Evolutionary conservation across 2,797 vertebrate genomes (phyloP).

Genomic region (Bradypodion pumilum): DNA sequence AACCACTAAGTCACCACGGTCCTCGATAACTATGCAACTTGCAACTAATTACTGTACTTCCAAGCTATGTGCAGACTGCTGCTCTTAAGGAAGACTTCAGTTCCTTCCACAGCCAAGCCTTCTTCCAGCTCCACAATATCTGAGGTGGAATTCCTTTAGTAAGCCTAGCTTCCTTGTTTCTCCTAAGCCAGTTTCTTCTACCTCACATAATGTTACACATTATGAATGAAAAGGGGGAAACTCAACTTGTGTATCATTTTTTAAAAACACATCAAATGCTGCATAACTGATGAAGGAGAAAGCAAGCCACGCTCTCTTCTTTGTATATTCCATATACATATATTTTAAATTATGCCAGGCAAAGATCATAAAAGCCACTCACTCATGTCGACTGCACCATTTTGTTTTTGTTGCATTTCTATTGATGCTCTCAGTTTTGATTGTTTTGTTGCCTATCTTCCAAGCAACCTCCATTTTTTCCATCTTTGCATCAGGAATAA

Average conservation of each 20-base stretch:
- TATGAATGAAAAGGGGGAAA: background rate
- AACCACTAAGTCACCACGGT: no score
- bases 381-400: slow-evolving; percentile 64
- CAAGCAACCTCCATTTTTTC: slow-evolving; percentile 77
- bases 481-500: slow-evolving; percentile 19
- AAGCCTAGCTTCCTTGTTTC: no score
- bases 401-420: slow-evolving; percentile 57
- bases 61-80: no score
- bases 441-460: slow-evolving; percentile 74
- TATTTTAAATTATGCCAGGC: background rate
- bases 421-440: slow-evolving; percentile 62
- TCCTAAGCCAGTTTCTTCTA: no score
- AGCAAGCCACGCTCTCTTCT: background rate
- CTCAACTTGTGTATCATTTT: background rate
- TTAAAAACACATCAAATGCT: background rate
- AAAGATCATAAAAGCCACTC: slow-evolving; percentile 48
- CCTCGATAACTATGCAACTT: no score
- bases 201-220: background rate
- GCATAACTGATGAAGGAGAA: background rate
- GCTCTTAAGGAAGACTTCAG: no score
- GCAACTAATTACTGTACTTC: no score
- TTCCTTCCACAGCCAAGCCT: no score
- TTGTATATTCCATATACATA: background rate
- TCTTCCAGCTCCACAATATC: no score
- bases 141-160: no score